These are phyloP conservation scores for Pogona vitticeps DNA, from an alignment of 2,113 vertebrate species.

Conservation along the genomic window DNA sequence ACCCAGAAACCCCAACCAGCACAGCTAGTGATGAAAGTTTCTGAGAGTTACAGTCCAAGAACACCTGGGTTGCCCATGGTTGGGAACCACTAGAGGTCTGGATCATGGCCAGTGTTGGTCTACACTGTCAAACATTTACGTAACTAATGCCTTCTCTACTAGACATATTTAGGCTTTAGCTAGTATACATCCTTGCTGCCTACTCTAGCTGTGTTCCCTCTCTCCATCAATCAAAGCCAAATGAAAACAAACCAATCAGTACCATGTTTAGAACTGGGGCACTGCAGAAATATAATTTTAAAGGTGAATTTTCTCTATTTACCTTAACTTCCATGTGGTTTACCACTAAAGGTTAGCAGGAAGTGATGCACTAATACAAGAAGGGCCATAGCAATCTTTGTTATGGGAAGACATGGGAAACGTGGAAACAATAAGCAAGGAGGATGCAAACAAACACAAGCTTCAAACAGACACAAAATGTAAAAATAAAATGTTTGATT, in stretches of 20 bases:
- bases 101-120: background rate
- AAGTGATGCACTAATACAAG: constrained; percentile 65
- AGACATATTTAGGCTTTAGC: constrained; percentile 30
- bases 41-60: too few species aligned
- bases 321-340: constrained; percentile 53
- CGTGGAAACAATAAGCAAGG: constrained; percentile 69
- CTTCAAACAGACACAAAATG: constrained; percentile 63
- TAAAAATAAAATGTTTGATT: constrained; percentile 42
- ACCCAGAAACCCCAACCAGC: too few species aligned
- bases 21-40: too few species aligned
- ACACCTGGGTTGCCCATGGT: too few species aligned
- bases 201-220: constrained; percentile 49
- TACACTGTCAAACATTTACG: background rate
- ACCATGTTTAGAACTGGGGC: constrained; percentile 39
- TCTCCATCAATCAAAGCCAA: constrained; percentile 45
- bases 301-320: constrained; percentile 14
- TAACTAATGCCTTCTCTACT: constrained; percentile 21
- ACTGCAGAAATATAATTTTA: constrained; percentile 15
- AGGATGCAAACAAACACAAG: constrained; percentile 68
- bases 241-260: constrained; percentile 63
- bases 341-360: constrained; percentile 56
- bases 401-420: constrained; percentile 57
- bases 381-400: constrained; percentile 73
- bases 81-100: background rate
- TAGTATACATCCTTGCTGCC: constrained; percentile 29